These are phyloP conservation scores for Scolopax rusticola DNA, from an alignment of 2,797 vertebrate genomes.

Conservation along the genomic window DNA sequence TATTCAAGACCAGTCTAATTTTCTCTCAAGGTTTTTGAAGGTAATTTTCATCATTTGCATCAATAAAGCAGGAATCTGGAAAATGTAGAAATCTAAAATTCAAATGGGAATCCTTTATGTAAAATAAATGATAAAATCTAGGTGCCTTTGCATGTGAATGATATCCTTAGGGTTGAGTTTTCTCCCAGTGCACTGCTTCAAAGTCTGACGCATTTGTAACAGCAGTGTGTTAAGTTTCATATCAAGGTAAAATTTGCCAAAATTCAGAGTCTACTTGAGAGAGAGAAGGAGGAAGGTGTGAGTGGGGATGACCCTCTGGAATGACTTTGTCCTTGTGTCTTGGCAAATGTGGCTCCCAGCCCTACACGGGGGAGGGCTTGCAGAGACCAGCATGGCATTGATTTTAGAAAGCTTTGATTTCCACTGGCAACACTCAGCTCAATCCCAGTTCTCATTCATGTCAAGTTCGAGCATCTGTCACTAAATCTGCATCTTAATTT, in stretches of 20 bases:
- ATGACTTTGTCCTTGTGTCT: background rate
- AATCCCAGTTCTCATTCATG: background rate
- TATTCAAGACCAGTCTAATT: constrained; percentile 39
- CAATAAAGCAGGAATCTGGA: constrained; percentile 52
- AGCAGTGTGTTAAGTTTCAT: background rate
- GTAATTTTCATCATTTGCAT: constrained; percentile 56
- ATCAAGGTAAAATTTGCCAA: background rate
- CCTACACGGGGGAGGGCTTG: fast-evolving
- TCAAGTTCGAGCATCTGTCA: background rate
- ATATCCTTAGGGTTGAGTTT: constrained; percentile 34
- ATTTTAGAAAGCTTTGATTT: background rate
- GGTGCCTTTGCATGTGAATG: constrained; percentile 52
- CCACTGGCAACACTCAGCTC: background rate
- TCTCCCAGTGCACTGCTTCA: constrained; percentile 9
- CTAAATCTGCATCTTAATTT: constrained; percentile 38
- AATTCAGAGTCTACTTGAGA: background rate
- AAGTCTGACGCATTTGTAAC: background rate
- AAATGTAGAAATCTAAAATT: constrained; percentile 55
- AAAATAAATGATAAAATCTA: constrained; percentile 49
- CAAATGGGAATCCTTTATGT: constrained; percentile 58
- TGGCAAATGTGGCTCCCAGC: background rate
- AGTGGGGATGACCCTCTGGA: background rate
- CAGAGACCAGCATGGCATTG: fast-evolving
- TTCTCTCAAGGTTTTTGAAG: constrained; percentile 38
- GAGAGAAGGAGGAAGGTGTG: no score